Evolutionary conservation across 2,888 invertebrate genomes (phyloP).

Genomic region (Anoncus sp.): DNA sequence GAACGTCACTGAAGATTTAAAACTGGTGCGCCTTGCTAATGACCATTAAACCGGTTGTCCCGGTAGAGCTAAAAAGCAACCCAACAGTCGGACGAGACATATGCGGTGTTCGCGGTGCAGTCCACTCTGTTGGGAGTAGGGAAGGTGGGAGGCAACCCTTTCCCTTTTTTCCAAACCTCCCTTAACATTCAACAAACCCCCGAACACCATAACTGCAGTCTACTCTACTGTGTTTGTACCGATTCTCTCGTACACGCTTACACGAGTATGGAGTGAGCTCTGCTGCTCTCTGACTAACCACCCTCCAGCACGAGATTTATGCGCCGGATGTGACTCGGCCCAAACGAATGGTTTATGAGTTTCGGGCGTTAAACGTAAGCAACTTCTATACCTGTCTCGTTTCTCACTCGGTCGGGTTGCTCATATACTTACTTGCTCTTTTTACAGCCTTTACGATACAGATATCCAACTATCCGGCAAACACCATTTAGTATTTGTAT

Average conservation of each 20-base stretch:
- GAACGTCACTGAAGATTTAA: slow-evolving; percentile 76
- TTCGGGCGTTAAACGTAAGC: slow-evolving; percentile 73
- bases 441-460: slow-evolving; percentile 28
- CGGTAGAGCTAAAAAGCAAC: slow-evolving; percentile 58
- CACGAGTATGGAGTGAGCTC: slow-evolving; percentile 28
- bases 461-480: slow-evolving; percentile 3
- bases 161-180: slow-evolving; percentile 58
- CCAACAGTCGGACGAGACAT: slow-evolving; percentile 51
- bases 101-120: slow-evolving; percentile 57
- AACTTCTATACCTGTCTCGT: slow-evolving; percentile 60
- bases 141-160: slow-evolving; percentile 49
- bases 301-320: slow-evolving; percentile 78
- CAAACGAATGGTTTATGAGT: slow-evolving; percentile 79
- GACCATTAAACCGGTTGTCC: slow-evolving; percentile 80
- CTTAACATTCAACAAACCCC: slow-evolving; percentile 58
- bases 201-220: slow-evolving; percentile 57
- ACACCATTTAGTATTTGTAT: too few relatives aligned
- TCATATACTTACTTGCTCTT: slow-evolving; percentile 61
- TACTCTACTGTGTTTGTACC: slow-evolving; percentile 31
- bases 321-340: slow-evolving; percentile 81
- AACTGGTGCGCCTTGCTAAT: slow-evolving; percentile 77
- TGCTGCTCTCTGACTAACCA: slow-evolving; percentile 68
- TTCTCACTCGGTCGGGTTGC: slow-evolving; percentile 50
- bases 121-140: slow-evolving; percentile 45
- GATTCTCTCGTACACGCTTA: slow-evolving; percentile 59